phyloP scores from a whole-genome alignment of 1,140 invertebrate species.

The Bicyclus anynana region DNA sequence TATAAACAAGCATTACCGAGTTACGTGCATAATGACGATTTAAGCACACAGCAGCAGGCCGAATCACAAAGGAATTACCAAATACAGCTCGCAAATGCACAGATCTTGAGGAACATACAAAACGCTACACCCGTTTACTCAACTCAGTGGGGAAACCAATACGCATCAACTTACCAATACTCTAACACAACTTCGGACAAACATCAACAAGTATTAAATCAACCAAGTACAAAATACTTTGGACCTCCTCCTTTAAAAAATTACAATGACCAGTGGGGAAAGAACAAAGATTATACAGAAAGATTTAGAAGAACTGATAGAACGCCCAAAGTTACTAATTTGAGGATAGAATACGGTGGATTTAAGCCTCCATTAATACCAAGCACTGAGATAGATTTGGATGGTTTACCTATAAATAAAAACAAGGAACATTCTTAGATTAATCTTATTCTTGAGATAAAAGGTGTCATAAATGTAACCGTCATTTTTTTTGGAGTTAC shows the following conservation, averaged over 20 bases:
- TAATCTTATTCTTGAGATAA: not conserved
- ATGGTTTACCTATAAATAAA: constrained; percentile 78
- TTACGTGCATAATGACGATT: constrained; percentile 20
- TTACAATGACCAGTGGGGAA: constrained; percentile 47
- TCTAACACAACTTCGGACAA: constrained; percentile 35
- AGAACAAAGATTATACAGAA: constrained; percentile 43
- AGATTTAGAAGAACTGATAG: constrained; percentile 73
- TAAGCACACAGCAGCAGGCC: constrained; percentile 20
- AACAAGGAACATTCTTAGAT: constrained; percentile 22
- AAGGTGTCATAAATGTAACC: too few species aligned
- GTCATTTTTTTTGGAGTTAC: too few species aligned
- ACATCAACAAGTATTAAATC: constrained; percentile 15
- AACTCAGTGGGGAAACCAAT: constrained; percentile 54
- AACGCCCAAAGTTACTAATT: constrained; percentile 76
- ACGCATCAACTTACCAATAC: constrained; percentile 54
- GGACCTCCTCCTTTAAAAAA: constrained; percentile 50
- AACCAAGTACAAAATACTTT: constrained; percentile 40
- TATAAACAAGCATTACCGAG: constrained; percentile 27
- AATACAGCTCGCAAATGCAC: constrained; percentile 31
- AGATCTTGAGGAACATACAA: constrained; percentile 38
- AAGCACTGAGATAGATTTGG: constrained; percentile 87
- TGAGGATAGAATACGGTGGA: constrained; percentile 88
- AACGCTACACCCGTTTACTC: constrained; percentile 34
- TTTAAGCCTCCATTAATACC: constrained; percentile 89
- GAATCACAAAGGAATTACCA: constrained; percentile 33